Conservation (phyloP, 2,888 invertebrate genomes). For the Acleris cristana region DNA sequence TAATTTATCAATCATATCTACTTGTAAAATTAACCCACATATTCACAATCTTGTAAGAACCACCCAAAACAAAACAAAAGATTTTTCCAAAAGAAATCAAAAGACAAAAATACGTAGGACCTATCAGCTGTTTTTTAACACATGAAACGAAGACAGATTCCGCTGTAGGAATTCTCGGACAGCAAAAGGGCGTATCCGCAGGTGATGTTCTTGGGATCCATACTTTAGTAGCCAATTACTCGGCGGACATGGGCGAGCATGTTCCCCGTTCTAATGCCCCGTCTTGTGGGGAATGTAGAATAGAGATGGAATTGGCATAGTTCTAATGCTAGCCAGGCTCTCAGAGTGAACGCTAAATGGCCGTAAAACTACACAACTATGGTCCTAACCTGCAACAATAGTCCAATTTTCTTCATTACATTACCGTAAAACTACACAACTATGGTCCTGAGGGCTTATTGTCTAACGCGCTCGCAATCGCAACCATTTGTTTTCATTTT, state of each 20-base stretch:
- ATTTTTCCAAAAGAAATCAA: neutral
- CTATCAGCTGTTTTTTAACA: neutral
- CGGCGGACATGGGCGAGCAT: slow-evolving; percentile 20
- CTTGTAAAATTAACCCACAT: too few relatives aligned
- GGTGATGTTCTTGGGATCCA: slow-evolving; percentile 34
- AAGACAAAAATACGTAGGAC: neutral
- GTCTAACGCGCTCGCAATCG: too few relatives aligned
- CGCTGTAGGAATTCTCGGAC: slow-evolving; percentile 12
- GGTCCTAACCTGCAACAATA: too few relatives aligned
- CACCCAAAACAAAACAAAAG: too few relatives aligned
- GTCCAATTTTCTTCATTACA: too few relatives aligned
- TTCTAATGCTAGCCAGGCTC: neutral
- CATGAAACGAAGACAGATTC: slow-evolving; percentile 32
- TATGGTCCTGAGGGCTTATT: too few relatives aligned
- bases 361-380: too few relatives aligned
- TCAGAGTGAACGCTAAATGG: too few relatives aligned
- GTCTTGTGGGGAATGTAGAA: slow-evolving; percentile 10
- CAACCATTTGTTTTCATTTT: too few relatives aligned
- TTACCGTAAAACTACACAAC: too few relatives aligned
- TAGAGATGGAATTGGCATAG: neutral
- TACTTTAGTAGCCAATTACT: slow-evolving; percentile 36
- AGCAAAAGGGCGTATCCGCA: slow-evolving; percentile 31
- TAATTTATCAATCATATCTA: too few relatives aligned
- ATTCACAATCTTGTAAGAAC: too few relatives aligned
- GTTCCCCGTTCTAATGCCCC: slow-evolving; percentile 24